These are phyloP conservation scores for Heliconius charithonia DNA, from an alignment of 2,888 invertebrate genomes.

Conservation along the genomic window DNA sequence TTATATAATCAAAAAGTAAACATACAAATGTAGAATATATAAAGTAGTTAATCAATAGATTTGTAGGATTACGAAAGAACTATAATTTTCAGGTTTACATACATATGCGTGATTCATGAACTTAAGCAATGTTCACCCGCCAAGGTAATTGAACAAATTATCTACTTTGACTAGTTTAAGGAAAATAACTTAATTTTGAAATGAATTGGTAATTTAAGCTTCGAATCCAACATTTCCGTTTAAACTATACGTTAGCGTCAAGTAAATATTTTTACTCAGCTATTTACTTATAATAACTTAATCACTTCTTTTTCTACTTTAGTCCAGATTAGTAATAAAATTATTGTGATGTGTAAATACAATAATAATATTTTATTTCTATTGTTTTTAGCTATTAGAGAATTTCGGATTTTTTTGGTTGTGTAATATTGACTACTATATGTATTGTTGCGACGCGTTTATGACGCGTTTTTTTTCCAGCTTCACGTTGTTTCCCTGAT, in stretches of 20 bases:
- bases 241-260: conserved; percentile 6
- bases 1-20: neutral
- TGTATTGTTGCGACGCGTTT: too few relatives aligned
- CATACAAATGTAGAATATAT: neutral
- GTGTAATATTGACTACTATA: too few relatives aligned
- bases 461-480: too few relatives aligned
- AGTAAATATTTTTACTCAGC: conserved; percentile 6
- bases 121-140: conserved; percentile 15
- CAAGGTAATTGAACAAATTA: conserved; percentile 15
- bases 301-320: neutral
- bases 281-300: neutral
- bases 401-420: too few relatives aligned
- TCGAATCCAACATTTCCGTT: neutral
- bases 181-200: conserved; percentile 22
- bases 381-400: too few relatives aligned
- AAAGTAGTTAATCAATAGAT: neutral
- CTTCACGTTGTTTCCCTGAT: too few relatives aligned
- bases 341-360: too few relatives aligned
- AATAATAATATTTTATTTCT: too few relatives aligned
- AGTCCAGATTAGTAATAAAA: too few relatives aligned
- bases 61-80: neutral
- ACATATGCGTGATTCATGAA: conserved; percentile 27
- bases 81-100: conserved; percentile 12
- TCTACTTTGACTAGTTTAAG: conserved; percentile 19
- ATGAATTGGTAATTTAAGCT: conserved; percentile 8